A percentile compares a stretch with the other conserved stretches of the same genome.
Evolutionary conservation across 2,797 vertebrate genomes (phyloP).

Genomic region (Galago senegalensis): DNA sequence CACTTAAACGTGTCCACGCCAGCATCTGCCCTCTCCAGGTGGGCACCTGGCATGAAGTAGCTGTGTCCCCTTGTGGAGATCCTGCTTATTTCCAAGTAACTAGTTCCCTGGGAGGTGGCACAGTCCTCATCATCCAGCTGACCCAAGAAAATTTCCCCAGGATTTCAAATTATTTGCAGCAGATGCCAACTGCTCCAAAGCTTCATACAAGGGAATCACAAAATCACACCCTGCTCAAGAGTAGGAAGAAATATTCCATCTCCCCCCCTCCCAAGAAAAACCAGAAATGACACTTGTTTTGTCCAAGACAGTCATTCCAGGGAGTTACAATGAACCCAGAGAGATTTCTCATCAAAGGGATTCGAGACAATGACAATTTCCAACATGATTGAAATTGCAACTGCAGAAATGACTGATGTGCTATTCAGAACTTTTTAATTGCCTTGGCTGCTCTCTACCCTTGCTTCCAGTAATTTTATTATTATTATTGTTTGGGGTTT

Average conservation of each 20-base stretch:
- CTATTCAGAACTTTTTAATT: background rate
- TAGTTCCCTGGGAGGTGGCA: background rate
- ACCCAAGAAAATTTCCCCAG: background rate
- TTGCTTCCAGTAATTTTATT: conserved; percentile 64
- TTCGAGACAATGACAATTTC: background rate
- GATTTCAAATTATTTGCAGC: background rate
- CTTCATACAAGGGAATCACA: background rate
- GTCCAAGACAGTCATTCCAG: background rate
- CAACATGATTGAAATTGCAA: background rate
- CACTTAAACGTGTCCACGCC: rapidly evolving
- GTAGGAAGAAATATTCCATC: background rate
- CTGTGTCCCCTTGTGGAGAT: rapidly evolving
- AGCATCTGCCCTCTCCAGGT: background rate
- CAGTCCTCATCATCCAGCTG: background rate
- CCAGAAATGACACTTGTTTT: conserved; percentile 36
- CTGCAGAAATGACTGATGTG: background rate
- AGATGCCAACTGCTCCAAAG: background rate
- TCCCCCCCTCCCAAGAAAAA: background rate
- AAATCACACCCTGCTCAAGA: background rate
- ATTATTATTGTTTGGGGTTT: background rate
- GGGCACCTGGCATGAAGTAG: background rate
- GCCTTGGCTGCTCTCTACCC: background rate
- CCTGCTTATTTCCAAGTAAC: background rate
- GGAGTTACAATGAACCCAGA: background rate
- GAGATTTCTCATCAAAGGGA: conserved; percentile 26